Base-by-base conservation (phyloP, 2,888 invertebrate genomes). In the Metalampra italica region DNA sequence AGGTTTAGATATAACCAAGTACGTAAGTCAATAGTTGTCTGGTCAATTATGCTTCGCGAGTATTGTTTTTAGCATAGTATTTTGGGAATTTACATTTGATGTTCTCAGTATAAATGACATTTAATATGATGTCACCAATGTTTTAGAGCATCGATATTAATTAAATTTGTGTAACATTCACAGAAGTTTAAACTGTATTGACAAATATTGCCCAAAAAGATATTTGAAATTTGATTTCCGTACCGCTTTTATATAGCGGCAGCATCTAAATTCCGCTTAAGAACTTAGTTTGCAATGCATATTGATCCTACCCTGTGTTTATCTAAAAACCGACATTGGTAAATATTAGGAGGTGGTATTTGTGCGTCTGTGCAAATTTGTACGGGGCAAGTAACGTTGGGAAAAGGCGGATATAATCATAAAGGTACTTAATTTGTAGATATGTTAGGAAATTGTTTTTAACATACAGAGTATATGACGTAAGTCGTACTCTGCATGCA, bases 281-380 rank as follows among this genome's bases (percentile, higher is more conserved):
- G 8, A 15, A 3, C 3, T 14, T 15, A 13, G 14, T 39, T 14
- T 39, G 13, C 39, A 39, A 39, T 9, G 39, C 39, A 39, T 39
- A 13, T 11, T 36, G 11, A 36, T 7, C 32, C 5, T n/a, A n/a
- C n/a, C 36, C 11, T 36, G 39, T 39, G 39, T 14, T 34, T 7
- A 39, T 12, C 13, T 11, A 37, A 39, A 13, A 39, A 8, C 9
- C n/a, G 8, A 43, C 37, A 29, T 34, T 41, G 9, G 47, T 37
- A 47, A 51, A 47, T 47, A 47, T 51, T 51, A 38, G 46, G 43
- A 47, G 37, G 13, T 13, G 30, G 30, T 47, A 43, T 47, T 50
- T 50, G 44, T 40, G 40, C 12, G 12, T 11, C 11, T 43, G 39
- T 15, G 43, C 40, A 50, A 43, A 50, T 50, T 42, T 49, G 43